Evolutionary conservation across 2,888 invertebrate species (phyloP).

Genomic region (Drosophila niveifrons): DNA sequence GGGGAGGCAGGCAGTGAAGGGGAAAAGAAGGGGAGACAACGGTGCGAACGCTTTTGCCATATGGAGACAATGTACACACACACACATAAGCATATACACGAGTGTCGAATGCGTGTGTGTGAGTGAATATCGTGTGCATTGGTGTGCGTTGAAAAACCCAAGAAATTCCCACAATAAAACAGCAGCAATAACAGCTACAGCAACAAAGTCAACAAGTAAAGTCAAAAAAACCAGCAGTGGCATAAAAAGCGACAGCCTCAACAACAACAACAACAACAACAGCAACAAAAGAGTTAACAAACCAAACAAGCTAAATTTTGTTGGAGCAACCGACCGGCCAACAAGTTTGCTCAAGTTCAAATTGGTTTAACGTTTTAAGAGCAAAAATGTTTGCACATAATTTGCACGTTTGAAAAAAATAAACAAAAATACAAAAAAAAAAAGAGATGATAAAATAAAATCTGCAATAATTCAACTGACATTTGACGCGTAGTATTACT

Average conservation of each 20-base stretch:
- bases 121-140: conserved; percentile 44
- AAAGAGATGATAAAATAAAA: conserved; percentile 20
- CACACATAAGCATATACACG: conserved; percentile 1
- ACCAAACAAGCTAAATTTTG: conserved; percentile 60
- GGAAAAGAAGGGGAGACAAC: conserved; percentile 9
- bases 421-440: conserved; percentile 12
- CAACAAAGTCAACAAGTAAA: conserved; percentile 45
- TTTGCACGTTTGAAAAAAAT: conserved; percentile 31
- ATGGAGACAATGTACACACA: conserved; percentile 61
- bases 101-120: conserved; percentile 13
- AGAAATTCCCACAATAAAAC: conserved; percentile 85
- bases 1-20: neutral
- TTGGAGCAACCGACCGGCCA: conserved; percentile 45
- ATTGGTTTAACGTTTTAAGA: conserved; percentile 61
- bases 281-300: conserved; percentile 67
- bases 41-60: conserved; percentile 64
- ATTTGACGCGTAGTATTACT: conserved; percentile 40
- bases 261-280: conserved; percentile 40
- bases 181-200: conserved; percentile 73
- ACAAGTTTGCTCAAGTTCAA: conserved; percentile 79
- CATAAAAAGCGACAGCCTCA: conserved; percentile 51
- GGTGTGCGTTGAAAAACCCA: conserved; percentile 85
- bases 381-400: conserved; percentile 63
- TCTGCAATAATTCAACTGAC: conserved; percentile 60
- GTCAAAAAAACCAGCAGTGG: conserved; percentile 67